Percentiles rank a stretch among this genome's conserved stretches.
Conservation (phyloP, 2,797 vertebrate genomes). For the Babyrousa celebensis region DNA sequence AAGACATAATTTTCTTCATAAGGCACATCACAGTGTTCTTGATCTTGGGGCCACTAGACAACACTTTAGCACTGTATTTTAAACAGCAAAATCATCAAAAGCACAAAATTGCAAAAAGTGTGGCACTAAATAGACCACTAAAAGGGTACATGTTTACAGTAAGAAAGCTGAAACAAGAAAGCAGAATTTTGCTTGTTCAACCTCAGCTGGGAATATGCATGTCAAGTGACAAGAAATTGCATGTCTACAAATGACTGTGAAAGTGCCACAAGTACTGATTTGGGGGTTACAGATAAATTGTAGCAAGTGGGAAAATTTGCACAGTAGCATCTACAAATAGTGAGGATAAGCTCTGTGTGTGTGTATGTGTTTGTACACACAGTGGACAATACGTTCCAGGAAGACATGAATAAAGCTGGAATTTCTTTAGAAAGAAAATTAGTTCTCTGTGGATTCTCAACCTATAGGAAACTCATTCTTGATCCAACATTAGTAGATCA, state of each 20-base stretch:
- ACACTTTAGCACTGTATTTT: background rate
- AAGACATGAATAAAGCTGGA: background rate
- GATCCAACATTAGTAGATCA: background rate
- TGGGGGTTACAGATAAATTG: background rate
- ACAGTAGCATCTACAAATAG: background rate
- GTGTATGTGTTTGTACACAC: background rate
- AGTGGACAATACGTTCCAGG: background rate
- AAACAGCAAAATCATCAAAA: conserved; percentile 17
- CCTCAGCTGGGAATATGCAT: background rate
- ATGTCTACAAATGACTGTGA: background rate
- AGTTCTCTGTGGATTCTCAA: background rate
- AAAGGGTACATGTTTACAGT: background rate
- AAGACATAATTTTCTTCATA: background rate
- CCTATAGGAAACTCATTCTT: background rate
- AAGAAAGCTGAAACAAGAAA: background rate
- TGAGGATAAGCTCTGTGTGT: background rate
- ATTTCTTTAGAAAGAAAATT: conserved; percentile 11
- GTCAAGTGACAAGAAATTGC: background rate
- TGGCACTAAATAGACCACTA: background rate
- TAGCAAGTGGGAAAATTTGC: background rate
- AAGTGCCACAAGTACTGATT: background rate
- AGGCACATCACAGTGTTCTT: background rate
- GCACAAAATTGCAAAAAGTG: background rate
- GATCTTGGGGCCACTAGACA: background rate
- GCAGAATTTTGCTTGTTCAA: background rate